These are phyloP conservation scores for Oncorhynchus kisutch DNA, from an alignment of 2,113 vertebrate species.

Conservation along the genomic window DNA sequence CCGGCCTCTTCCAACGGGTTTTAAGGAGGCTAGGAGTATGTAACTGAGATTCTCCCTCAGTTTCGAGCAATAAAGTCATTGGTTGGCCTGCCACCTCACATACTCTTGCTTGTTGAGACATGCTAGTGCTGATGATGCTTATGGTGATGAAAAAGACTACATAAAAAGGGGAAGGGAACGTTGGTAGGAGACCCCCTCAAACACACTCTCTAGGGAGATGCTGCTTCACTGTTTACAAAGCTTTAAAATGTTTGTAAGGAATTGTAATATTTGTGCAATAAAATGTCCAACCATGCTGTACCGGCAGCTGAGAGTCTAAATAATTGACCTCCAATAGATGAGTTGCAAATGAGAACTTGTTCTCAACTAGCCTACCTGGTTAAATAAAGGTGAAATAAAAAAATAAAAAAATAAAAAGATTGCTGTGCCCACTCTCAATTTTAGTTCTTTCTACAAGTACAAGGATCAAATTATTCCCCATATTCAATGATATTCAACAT, in stretches of 20 bases:
- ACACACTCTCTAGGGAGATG: slow-evolving; percentile 27
- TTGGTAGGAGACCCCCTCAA: slow-evolving; percentile 11
- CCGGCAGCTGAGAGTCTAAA: slow-evolving; percentile 1
- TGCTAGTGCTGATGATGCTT: neutral
- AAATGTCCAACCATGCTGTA: slow-evolving; percentile 49
- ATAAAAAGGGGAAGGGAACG: slow-evolving; percentile 15
- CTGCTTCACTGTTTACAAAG: slow-evolving; percentile 73
- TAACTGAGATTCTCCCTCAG: slow-evolving; percentile 2
- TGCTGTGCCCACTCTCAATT: too few relatives aligned
- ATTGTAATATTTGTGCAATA: slow-evolving; percentile 70
- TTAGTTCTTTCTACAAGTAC: too few relatives aligned
- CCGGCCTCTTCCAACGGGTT: too few relatives aligned
- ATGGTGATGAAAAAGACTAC: slow-evolving; percentile 14
- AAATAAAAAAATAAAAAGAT: too few relatives aligned
- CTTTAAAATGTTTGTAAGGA: slow-evolving; percentile 67
- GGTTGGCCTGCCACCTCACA: slow-evolving; percentile 28
- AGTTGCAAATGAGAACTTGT: too few relatives aligned
- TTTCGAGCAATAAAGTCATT: slow-evolving; percentile 33
- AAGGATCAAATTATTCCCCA: neutral
- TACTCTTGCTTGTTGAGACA: slow-evolving; percentile 9
- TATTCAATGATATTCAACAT: too few relatives aligned
- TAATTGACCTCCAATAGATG: neutral
- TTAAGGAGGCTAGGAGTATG: too few relatives aligned
- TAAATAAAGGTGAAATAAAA: too few relatives aligned
- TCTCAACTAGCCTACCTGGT: too few relatives aligned